Conservation (phyloP, 2,113 vertebrate species). For the Burhinus bistriatus region DNA sequence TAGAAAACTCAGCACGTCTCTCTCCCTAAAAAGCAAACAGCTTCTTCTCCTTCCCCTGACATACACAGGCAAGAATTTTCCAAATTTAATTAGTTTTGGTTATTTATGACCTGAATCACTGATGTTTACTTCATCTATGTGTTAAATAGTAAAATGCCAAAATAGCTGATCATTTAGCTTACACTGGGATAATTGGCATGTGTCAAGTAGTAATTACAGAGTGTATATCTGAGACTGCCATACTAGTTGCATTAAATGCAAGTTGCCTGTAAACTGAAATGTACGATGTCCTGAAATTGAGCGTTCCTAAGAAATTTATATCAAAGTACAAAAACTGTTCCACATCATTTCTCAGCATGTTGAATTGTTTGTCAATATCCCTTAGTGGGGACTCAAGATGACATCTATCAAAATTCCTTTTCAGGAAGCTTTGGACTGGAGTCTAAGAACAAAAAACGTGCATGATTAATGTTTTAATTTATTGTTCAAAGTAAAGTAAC, state of each 20-base stretch:
- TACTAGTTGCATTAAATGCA: background rate
- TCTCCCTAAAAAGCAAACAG: background rate
- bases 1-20: background rate
- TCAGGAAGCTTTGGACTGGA: background rate
- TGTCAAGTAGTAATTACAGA: background rate
- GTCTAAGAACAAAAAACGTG: background rate
- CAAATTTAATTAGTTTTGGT: background rate
- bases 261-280: background rate
- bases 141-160: background rate
- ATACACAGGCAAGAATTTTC: background rate
- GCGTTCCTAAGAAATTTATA: background rate
- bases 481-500: background rate
- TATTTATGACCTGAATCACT: background rate
- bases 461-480: background rate
- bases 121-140: background rate
- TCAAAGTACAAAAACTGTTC: background rate
- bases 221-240: background rate
- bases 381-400: background rate
- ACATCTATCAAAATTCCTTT: background rate
- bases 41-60: background rate
- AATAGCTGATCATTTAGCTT: background rate
- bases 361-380: background rate
- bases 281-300: background rate
- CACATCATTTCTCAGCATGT: background rate
- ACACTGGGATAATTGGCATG: background rate